Percentiles rank a stretch among this genome's conserved stretches.
phyloP scores from a whole-genome alignment of 2,888 invertebrate species.

The Leptinotarsa peninsularis region DNA sequence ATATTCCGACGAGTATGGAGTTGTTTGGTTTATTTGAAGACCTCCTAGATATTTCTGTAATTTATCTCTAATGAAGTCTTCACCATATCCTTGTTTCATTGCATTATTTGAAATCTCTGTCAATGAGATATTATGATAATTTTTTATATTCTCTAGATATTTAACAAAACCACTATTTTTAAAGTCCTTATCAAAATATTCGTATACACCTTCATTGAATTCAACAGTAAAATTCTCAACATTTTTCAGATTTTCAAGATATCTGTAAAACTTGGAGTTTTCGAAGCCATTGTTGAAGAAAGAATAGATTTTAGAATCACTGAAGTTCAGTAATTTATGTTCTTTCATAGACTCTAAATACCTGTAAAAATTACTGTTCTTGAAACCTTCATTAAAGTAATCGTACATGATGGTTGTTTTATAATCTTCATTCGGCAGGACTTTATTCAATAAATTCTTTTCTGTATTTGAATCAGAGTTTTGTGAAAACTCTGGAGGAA shows the following conservation, averaged over 20 bases:
- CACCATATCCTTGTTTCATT: too few relatives aligned
- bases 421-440: not conserved
- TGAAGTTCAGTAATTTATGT: slow-evolving; percentile 13
- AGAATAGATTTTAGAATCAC: slow-evolving; percentile 21
- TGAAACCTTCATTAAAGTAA: slow-evolving; percentile 35
- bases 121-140: not conserved
- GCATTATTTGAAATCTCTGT: too few relatives aligned
- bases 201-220: slow-evolving; percentile 24
- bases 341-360: slow-evolving; percentile 27
- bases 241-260: slow-evolving; percentile 24
- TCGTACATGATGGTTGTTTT: slow-evolving; percentile 23
- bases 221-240: slow-evolving; percentile 15
- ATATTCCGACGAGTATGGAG: too few relatives aligned
- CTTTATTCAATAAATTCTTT: not conserved
- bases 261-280: slow-evolving; percentile 34
- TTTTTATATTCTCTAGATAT: slow-evolving; percentile 19
- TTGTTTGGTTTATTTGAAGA: too few relatives aligned
- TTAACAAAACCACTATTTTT: slow-evolving; percentile 26
- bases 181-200: slow-evolving; percentile 32
- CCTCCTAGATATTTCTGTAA: too few relatives aligned
- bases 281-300: slow-evolving; percentile 35
- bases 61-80: too few relatives aligned
- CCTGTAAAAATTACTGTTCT: slow-evolving; percentile 34
- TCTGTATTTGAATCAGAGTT: not conserved
- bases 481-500: not conserved